Percentiles rank a stretch among this genome's conserved stretches.
phyloP scores from a whole-genome alignment of 2,113 vertebrate species.

The Probosciger aterrimus region DNA sequence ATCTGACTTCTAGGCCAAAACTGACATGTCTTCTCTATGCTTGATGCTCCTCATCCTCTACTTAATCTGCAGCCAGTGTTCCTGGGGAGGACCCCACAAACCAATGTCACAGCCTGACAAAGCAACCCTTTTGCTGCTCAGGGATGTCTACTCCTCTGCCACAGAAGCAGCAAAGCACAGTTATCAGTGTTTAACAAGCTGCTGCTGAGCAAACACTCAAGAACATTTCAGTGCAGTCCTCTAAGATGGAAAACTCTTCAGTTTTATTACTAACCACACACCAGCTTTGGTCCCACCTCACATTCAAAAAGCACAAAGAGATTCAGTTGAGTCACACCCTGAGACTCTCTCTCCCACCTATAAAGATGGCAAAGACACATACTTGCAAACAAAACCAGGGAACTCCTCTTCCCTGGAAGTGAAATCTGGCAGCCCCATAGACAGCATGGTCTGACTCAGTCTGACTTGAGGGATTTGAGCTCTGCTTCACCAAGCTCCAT shows the following conservation, averaged over 20 bases:
- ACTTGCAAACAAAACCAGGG: not conserved
- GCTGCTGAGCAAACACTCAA: not conserved
- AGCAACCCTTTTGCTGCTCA: not conserved
- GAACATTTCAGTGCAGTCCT: not conserved
- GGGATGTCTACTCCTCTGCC: not conserved
- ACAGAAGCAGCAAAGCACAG: not conserved
- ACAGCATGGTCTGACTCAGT: not conserved
- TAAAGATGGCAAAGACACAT: not conserved
- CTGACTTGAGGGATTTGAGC: not conserved
- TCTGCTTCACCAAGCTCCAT: not conserved
- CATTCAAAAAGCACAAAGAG: not conserved
- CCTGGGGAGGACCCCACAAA: not conserved
- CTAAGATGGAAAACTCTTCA: not conserved
- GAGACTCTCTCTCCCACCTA: not conserved
- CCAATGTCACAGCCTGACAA: fast-evolving
- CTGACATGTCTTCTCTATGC: not conserved
- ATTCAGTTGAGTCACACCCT: not conserved
- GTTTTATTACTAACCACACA: not conserved
- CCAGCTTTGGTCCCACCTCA: not conserved
- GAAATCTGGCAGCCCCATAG: not conserved
- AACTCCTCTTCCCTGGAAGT: not conserved
- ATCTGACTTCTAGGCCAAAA: not conserved
- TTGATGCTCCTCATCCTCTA: not conserved
- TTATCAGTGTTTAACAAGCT: not conserved
- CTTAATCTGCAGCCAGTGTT: not conserved